Evolutionary conservation across 30 jellyfish, hydroid and myxozoan genomes (phyloP).

Genomic region (Pelagia noctiluca): DNA sequence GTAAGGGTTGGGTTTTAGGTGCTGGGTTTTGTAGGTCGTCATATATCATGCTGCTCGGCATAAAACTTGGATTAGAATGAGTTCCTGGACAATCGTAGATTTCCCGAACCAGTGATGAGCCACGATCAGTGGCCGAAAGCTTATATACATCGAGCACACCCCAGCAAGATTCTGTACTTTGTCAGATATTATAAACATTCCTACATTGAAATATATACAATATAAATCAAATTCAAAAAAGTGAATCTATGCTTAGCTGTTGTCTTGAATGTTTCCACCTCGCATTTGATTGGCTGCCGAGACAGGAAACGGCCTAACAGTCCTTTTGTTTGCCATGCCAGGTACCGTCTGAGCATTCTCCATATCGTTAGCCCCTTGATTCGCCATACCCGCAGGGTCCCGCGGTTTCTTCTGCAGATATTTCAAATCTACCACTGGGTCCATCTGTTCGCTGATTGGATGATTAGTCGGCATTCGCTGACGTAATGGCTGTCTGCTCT

Average conservation of each 20-base stretch:
- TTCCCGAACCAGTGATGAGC: too few relatives aligned
- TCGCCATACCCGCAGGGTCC: conserved; percentile 15
- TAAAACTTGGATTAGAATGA: too few relatives aligned
- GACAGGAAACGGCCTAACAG: conserved; percentile 5
- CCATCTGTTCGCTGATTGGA: conserved; percentile 56
- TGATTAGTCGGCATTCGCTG: conserved; percentile 50
- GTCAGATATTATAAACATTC: too few relatives aligned
- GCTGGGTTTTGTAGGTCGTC: too few relatives aligned
- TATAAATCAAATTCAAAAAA: too few relatives aligned
- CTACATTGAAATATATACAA: background rate
- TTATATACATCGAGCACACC: too few relatives aligned
- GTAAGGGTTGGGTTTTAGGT: too few relatives aligned
- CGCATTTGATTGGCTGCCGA: background rate
- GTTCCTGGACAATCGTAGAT: too few relatives aligned
- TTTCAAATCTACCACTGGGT: conserved; percentile 64
- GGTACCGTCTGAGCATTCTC: background rate
- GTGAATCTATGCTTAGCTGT: conserved; percentile 3
- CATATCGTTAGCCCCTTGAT: background rate
- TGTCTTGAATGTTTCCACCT: background rate
- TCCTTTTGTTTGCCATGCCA: background rate
- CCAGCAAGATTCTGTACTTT: too few relatives aligned
- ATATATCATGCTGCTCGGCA: too few relatives aligned
- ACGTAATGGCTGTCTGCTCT: conserved; percentile 61
- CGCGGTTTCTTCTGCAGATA: conserved; percentile 53
- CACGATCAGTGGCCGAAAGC: too few relatives aligned